Conservation (phyloP, 2,888 invertebrate species). For the Acanthosepion esculentum region DNA sequence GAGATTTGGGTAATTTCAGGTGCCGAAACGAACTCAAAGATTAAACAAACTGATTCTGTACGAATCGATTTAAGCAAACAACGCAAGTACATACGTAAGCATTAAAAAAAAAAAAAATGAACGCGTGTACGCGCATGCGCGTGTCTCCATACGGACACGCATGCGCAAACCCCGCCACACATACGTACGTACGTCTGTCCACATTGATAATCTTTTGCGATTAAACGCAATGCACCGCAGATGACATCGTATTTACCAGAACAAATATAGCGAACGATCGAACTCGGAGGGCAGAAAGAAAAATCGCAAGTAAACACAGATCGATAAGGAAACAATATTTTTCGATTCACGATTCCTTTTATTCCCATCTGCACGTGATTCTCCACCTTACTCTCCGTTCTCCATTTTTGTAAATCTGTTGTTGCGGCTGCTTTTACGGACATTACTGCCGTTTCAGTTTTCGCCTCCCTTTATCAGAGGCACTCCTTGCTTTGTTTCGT, state of each 20-base stretch:
- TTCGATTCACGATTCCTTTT: neutral
- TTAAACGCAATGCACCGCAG: neutral
- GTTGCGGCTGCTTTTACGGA: neutral
- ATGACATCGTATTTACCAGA: neutral
- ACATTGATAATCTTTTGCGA: too few relatives aligned
- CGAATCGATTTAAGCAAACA: too few relatives aligned
- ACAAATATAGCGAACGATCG: neutral
- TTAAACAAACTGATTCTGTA: too few relatives aligned
- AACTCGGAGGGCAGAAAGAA: neutral
- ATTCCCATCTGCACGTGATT: neutral
- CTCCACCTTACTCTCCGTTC: neutral
- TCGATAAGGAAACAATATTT: conserved; percentile 33
- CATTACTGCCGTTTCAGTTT: neutral
- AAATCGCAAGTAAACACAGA: conserved; percentile 33
- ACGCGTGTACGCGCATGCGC: too few relatives aligned
- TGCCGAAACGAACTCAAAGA: too few relatives aligned
- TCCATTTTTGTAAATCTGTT: neutral
- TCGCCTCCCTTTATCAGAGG: neutral
- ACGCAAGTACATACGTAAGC: too few relatives aligned
- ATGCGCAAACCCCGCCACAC: too few relatives aligned
- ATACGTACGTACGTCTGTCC: too few relatives aligned
- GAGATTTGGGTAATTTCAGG: too few relatives aligned
- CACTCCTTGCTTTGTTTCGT: neutral
- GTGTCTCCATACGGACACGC: too few relatives aligned
- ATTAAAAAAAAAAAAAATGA: too few relatives aligned